phyloP scores from a whole-genome alignment of 1,140 invertebrate genomes.

The Heliconius congener region DNA sequence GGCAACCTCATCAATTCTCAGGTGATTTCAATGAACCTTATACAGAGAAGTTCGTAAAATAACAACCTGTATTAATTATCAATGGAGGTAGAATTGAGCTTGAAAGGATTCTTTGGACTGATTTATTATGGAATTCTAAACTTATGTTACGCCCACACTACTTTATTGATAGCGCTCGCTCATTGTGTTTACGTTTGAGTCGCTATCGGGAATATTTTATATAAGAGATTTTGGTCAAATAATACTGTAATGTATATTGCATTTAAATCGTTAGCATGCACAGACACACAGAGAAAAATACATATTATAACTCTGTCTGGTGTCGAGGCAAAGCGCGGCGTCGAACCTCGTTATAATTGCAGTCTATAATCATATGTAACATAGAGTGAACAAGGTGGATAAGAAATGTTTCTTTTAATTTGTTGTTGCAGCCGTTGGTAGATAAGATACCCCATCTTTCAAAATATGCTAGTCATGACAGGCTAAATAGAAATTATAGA shows the following conservation, averaged over 20 bases:
- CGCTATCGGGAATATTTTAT: not conserved
- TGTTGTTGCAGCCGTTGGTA: too few relatives aligned
- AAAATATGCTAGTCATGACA: too few relatives aligned
- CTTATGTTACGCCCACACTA: constrained; percentile 1
- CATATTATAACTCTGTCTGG: too few relatives aligned
- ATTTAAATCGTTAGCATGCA: too few relatives aligned
- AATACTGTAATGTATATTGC: not conserved
- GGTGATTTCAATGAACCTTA: constrained; percentile 66
- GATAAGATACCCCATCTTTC: too few relatives aligned
- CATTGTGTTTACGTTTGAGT: not conserved
- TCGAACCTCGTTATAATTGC: too few relatives aligned
- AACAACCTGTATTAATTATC: constrained; percentile 67
- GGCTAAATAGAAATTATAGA: too few relatives aligned
- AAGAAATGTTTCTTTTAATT: too few relatives aligned
- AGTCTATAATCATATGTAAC: too few relatives aligned
- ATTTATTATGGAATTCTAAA: constrained; percentile 21
- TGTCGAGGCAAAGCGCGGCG: too few relatives aligned
- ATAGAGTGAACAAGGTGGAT: too few relatives aligned
- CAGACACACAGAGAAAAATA: too few relatives aligned
- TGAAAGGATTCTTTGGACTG: constrained; percentile 27
- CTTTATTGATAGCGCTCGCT: not conserved
- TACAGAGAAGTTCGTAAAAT: constrained; percentile 60
- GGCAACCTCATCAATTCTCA: constrained; percentile 59
- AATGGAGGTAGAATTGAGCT: constrained; percentile 24
- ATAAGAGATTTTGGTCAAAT: not conserved